phyloP scores from a whole-genome alignment of 2,888 invertebrate genomes.

The Orgyia antiqua region DNA sequence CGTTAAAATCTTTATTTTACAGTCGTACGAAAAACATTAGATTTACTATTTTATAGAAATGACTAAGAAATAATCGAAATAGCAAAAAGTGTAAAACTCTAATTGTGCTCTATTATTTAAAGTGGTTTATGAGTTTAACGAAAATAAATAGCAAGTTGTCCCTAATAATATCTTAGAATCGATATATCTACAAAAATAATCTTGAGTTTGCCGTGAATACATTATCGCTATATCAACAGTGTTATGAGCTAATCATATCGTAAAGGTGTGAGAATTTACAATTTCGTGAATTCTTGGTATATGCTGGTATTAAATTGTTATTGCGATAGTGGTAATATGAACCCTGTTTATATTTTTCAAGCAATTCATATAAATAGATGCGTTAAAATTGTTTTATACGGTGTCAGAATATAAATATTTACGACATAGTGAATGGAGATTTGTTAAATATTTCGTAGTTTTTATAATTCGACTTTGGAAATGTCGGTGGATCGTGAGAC shows the following conservation, averaged over 20 bases:
- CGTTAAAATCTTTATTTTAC: conserved; percentile 7
- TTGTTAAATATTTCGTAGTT: too few species aligned
- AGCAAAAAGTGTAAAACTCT: conserved; percentile 8
- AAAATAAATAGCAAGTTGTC: conserved; percentile 28
- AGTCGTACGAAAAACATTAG: too few species aligned
- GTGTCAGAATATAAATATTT: too few species aligned
- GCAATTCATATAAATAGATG: too few species aligned
- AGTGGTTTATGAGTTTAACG: conserved; percentile 10
- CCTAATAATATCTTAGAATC: conserved; percentile 51
- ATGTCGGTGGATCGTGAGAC: conserved; percentile 67
- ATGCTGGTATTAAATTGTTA: conserved; percentile 5
- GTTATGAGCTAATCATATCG: conserved; percentile 54
- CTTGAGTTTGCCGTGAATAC: conserved; percentile 51
- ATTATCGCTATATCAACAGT: conserved; percentile 61
- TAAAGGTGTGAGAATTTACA: conserved; percentile 40
- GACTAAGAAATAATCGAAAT: conserved; percentile 11
- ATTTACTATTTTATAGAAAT: conserved; percentile 16
- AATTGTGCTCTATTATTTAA: conserved; percentile 7
- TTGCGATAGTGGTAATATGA: conserved; percentile 4
- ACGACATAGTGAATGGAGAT: too few species aligned
- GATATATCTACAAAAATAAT: conserved; percentile 59
- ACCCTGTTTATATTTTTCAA: conserved; percentile 25
- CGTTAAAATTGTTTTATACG: too few species aligned
- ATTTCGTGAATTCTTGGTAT: conserved; percentile 6
- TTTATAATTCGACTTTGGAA: too few species aligned